Evolutionary conservation across 2,888 invertebrate genomes (phyloP), one percentile per base, ranked within the genome.

Genomic region (Octodonta nipae): DNA sequence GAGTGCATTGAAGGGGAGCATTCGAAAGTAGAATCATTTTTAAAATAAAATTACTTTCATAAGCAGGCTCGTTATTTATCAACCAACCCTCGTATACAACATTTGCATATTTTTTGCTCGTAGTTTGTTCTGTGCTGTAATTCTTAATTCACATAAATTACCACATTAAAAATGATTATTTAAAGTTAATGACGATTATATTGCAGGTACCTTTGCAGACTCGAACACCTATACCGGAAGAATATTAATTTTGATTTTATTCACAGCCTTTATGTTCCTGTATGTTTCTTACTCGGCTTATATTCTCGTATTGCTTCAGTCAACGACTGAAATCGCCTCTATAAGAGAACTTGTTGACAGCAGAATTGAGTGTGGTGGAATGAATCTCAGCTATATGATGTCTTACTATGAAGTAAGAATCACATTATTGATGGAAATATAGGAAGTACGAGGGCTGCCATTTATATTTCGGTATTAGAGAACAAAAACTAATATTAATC

Each of bases 241-340:
- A 22, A 60, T 64, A 13, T 54, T 64, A 7, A 52, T 62, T 5
- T 44, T 68, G 24, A 52, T 63, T 41, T 48, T 64, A 10, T 55
- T 66, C 14, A 40, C 64, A 2, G 54, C 62, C 0, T 56, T 61
- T 8, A 51, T 68, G 35, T 67, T 65, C 38, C 46, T 68, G 5
- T 67, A 65, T 41, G 63, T 65, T 1, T 61, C 67, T 0, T 68
- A 66, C 42, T 63, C 67, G 2, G 67, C 67, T 3, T 65, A 64
- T 41, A 66, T 68, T 32, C 63, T 68, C 7, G 65, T 65, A 3
- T 50, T 68, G n/a, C 51, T 68, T 7, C 66, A 66, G 42, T 63
- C 67, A 0, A 61, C 65, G 2, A 50, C 54, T 2, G 56, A 61
- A 5, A 60, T 68, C 26, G 55, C 51, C 15, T 59, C 59, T 2